Percentiles rank a stretch among this genome's conserved stretches.
Evolutionary conservation across 2,113 vertebrate genomes (phyloP).

Genomic region (Prunella himalayana): DNA sequence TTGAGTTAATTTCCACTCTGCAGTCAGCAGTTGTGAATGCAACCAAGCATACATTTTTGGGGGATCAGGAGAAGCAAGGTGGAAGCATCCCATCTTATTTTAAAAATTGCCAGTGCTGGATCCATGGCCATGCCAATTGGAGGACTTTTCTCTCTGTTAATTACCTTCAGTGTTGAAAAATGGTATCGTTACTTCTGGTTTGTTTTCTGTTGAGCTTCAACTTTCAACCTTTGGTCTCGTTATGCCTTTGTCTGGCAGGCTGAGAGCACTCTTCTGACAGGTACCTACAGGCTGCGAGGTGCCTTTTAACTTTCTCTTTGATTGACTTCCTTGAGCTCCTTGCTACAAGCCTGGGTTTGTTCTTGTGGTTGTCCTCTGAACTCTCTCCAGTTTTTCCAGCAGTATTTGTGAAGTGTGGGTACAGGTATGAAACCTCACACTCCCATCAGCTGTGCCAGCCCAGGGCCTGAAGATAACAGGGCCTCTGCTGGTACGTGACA

Average conservation of each 20-base stretch:
- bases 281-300: constrained; percentile 12
- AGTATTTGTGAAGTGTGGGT: constrained; percentile 19
- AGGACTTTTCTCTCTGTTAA: not conserved
- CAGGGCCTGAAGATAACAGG: constrained; percentile 23
- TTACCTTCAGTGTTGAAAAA: not conserved
- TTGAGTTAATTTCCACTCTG: not conserved
- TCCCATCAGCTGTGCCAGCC: not conserved
- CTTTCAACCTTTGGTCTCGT: constrained; percentile 49
- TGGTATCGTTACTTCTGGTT: not conserved
- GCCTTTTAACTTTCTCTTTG: constrained; percentile 60
- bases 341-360: constrained; percentile 48
- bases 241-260: constrained; percentile 32
- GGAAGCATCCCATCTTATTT: not conserved
- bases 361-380: constrained; percentile 43
- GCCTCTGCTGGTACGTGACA: constrained; percentile 27
- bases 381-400: constrained; percentile 49
- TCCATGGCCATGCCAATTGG: not conserved
- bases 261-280: constrained; percentile 36
- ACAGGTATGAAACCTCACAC: not conserved
- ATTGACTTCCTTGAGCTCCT: constrained; percentile 50
- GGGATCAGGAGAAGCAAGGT: not conserved
- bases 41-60: not conserved
- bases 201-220: not conserved
- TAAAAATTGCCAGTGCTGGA: not conserved
- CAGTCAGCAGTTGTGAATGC: not conserved